These are phyloP conservation scores for Neosilurus hyrtlii DNA, from an alignment of 2,797 vertebrate genomes.

Conservation along the genomic window DNA sequence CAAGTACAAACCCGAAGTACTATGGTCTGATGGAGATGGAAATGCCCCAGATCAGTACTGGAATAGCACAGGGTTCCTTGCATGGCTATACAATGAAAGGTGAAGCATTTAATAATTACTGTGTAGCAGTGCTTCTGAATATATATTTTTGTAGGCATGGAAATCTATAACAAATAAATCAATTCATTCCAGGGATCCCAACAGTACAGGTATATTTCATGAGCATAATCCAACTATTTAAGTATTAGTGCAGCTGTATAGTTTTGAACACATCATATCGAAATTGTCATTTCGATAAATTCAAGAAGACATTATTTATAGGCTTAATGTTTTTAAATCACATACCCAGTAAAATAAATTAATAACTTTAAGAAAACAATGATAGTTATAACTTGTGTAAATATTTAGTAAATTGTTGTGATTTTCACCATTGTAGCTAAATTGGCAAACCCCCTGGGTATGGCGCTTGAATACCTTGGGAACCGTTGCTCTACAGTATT, in stretches of 20 bases:
- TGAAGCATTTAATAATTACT: constrained; percentile 49
- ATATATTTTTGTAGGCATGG: neutral
- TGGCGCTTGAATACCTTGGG: neutral
- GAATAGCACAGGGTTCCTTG: constrained; percentile 95
- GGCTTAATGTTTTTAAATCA: neutral
- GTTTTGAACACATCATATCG: neutral
- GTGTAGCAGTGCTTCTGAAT: neutral
- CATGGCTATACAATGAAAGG: constrained; percentile 98
- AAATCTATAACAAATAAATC: neutral
- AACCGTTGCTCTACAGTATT: neutral
- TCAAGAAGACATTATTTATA: neutral
- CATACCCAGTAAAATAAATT: neutral
- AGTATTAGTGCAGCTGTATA: too few relatives aligned
- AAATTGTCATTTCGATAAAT: neutral
- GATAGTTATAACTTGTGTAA: neutral
- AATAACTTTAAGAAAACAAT: neutral
- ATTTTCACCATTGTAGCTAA: neutral
- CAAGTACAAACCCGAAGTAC: constrained; percentile 85
- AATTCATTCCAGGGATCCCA: neutral
- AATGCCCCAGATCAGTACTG: constrained; percentile 85
- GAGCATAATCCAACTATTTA: neutral
- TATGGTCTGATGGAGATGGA: constrained; percentile 94
- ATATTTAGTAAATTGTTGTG: neutral
- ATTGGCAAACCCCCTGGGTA: neutral
- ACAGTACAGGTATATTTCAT: neutral